These are phyloP conservation scores for Sylvicola cinctus DNA, from an alignment of 2,888 invertebrate genomes.

Conservation along the genomic window DNA sequence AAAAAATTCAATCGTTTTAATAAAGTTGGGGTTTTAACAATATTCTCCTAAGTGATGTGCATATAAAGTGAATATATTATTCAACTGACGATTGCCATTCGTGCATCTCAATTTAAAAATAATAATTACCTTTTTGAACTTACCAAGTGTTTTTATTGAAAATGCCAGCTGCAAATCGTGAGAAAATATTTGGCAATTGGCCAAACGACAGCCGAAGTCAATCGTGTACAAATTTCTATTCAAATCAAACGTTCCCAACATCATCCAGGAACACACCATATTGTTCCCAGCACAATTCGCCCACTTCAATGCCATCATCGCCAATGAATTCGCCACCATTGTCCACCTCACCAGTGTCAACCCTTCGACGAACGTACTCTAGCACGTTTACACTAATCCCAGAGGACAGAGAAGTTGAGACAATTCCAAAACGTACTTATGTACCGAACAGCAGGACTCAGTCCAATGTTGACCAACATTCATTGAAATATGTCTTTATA, in stretches of 20 bases:
- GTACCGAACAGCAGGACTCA: slow-evolving; percentile 6
- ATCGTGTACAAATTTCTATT: no score
- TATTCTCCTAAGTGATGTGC: no score
- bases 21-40: no score
- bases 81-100: no score
- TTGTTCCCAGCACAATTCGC: slow-evolving; percentile 8
- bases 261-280: slow-evolving; percentile 7
- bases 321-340: slow-evolving; percentile 29
- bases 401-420: slow-evolving; percentile 32
- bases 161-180: no score
- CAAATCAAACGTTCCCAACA: slow-evolving; percentile 5
- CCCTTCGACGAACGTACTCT: slow-evolving; percentile 32
- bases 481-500: slow-evolving; percentile 19
- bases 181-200: no score
- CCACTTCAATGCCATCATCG: slow-evolving; percentile 15
- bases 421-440: slow-evolving; percentile 23
- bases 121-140: no score
- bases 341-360: slow-evolving; percentile 34
- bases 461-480: slow-evolving; percentile 7
- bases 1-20: no score
- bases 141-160: no score
- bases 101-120: no score
- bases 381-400: slow-evolving; percentile 36
- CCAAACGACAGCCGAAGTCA: no score
- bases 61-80: no score